Evolutionary conservation across 2,113 vertebrate genomes (phyloP).

Genomic region (Chauna torquata): DNA sequence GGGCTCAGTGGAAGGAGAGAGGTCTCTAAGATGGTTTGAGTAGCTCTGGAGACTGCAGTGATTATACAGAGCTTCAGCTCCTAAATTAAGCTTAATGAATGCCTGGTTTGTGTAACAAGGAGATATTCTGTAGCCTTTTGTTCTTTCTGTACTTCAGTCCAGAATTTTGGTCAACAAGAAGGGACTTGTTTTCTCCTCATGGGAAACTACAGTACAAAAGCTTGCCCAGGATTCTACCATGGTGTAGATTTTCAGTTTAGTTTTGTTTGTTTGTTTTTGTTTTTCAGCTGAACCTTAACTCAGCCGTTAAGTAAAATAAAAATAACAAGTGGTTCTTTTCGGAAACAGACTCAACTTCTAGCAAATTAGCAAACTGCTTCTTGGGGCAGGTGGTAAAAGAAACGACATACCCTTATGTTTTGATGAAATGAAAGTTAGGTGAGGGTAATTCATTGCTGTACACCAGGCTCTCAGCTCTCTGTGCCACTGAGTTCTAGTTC

Average conservation of each 20-base stretch:
- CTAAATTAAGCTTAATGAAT: background rate
- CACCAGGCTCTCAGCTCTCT: background rate
- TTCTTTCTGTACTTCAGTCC: background rate
- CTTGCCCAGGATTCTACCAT: background rate
- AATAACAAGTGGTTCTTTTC: background rate
- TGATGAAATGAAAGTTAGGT: background rate
- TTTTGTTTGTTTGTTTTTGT: background rate
- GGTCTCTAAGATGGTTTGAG: background rate
- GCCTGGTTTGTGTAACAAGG: background rate
- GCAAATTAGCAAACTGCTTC: background rate
- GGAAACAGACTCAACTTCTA: background rate
- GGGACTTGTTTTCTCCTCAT: background rate
- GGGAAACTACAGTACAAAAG: background rate
- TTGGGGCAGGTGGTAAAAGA: background rate
- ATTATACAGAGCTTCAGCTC: background rate
- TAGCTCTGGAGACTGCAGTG: background rate
- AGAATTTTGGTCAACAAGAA: background rate
- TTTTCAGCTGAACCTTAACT: background rate
- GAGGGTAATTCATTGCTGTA: background rate
- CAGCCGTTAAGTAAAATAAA: background rate
- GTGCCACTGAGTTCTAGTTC: background rate
- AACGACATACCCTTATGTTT: background rate
- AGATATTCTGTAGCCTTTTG: background rate
- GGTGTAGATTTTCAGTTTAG: background rate
- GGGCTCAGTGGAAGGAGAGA: background rate